Conservation (phyloP, 1,140 invertebrate genomes). For the Elysia chlorotica region DNA sequence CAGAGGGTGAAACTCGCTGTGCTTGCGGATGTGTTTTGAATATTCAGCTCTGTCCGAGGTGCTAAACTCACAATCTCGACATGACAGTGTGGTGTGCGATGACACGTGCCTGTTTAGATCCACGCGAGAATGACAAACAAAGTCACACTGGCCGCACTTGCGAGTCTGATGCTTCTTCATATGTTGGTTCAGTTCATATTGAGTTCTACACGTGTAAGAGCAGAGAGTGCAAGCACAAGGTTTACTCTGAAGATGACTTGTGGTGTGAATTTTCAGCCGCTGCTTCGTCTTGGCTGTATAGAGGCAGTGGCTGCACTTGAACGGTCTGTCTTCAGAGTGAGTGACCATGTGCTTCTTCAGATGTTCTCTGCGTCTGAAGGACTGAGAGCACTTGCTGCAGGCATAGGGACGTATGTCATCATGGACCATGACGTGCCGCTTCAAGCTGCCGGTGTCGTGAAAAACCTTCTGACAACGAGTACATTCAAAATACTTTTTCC, state of each 20-base stretch:
- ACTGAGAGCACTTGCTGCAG: constrained; percentile 81
- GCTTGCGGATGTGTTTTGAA: constrained; percentile 3
- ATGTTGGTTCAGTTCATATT: constrained; percentile 17
- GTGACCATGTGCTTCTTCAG: constrained; percentile 90
- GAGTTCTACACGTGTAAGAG: constrained; percentile 14
- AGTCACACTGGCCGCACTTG: constrained; percentile 9
- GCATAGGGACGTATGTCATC: constrained; percentile 71
- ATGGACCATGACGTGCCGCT: constrained; percentile 24
- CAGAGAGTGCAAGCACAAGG: constrained; percentile 5
- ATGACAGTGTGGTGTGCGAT: constrained; percentile 6
- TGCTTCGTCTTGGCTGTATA: constrained; percentile 67
- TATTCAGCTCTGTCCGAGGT: constrained; percentile 12
- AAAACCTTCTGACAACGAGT: constrained; percentile 1
- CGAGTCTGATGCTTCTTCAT: constrained; percentile 17
- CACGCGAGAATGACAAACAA: constrained; percentile 7
- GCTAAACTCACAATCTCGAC: constrained; percentile 9
- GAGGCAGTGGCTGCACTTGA: constrained; percentile 86
- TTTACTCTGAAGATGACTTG: constrained; percentile 10
- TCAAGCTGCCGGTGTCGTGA: constrained; percentile 11
- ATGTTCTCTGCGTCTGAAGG: constrained; percentile 87
- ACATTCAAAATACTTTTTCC: constrained; percentile 6
- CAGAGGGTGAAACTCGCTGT: neutral
- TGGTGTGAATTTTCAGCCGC: constrained; percentile 6
- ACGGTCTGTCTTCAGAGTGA: constrained; percentile 94
- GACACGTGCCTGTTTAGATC: constrained; percentile 15